These are phyloP conservation scores for Hoplodrina ambigua DNA, from an alignment of 2,888 invertebrate species.

Conservation along the genomic window DNA sequence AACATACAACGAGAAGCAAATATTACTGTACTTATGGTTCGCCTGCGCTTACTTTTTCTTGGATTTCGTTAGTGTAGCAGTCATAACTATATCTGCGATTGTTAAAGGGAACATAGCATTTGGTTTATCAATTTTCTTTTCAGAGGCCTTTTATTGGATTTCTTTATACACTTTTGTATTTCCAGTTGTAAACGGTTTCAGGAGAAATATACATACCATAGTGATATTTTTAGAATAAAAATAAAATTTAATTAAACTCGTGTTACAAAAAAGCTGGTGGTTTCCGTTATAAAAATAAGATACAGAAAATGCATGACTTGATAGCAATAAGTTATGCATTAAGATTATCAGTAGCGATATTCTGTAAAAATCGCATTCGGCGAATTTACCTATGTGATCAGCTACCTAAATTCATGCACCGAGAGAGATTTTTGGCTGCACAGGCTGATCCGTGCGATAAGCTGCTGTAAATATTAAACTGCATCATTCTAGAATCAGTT, in stretches of 20 bases:
- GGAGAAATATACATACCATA: constrained; percentile 77
- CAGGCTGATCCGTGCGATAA: too few species aligned
- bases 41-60: constrained; percentile 67
- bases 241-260: constrained; percentile 11
- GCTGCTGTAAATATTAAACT: too few species aligned
- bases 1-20: constrained; percentile 72
- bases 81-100: constrained; percentile 59
- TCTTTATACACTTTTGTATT: constrained; percentile 69
- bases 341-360: too few species aligned
- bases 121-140: constrained; percentile 55
- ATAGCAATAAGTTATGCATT: not conserved
- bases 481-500: too few species aligned
- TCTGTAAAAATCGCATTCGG: too few species aligned
- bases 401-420: too few species aligned
- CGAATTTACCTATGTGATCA: too few species aligned
- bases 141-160: constrained; percentile 70
- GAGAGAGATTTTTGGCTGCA: too few species aligned
- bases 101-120: constrained; percentile 30
- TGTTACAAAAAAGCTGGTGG: not conserved
- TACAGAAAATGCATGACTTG: not conserved
- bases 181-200: constrained; percentile 77
- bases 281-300: constrained; percentile 21
- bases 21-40: constrained; percentile 76
- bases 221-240: constrained; percentile 67
- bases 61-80: constrained; percentile 64